Percentiles rank a stretch among this genome's conserved stretches.
Evolutionary conservation across 2,113 vertebrate genomes (phyloP).

Genomic region (Atractosteus spatula): DNA sequence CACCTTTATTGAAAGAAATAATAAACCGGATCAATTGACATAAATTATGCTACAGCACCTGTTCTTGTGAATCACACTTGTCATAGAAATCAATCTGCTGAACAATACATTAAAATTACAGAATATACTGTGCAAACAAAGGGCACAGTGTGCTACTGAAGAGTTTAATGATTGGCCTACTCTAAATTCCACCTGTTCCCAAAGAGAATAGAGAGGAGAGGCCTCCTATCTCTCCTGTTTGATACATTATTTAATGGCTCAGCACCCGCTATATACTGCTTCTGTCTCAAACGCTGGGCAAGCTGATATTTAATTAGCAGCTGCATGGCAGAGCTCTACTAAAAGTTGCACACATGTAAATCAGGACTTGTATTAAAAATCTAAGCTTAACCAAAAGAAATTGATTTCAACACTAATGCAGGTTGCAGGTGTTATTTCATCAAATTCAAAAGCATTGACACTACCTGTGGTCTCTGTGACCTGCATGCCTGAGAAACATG

Average conservation of each 20-base stretch:
- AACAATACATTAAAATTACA: too few species aligned
- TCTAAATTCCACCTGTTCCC: not conserved
- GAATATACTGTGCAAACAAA: too few species aligned
- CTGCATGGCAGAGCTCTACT: not conserved
- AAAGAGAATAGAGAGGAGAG: too few species aligned
- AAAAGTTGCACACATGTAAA: slow-evolving; percentile 24
- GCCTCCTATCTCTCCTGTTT: slow-evolving; percentile 11
- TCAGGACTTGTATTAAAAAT: slow-evolving; percentile 15
- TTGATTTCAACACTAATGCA: not conserved
- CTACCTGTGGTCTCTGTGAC: too few species aligned
- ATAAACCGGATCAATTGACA: too few species aligned
- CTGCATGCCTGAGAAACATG: too few species aligned
- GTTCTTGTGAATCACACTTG: too few species aligned
- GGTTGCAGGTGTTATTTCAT: not conserved
- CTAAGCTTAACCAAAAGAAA: not conserved
- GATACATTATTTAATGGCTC: not conserved
- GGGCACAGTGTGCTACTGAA: not conserved
- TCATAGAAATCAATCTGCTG: too few species aligned
- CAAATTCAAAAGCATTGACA: not conserved
- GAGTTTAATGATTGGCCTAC: not conserved
- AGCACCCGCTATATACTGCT: slow-evolving; percentile 16
- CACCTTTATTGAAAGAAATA: too few species aligned
- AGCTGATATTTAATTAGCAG: slow-evolving; percentile 18
- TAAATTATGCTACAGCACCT: too few species aligned
- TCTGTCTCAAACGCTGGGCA: slow-evolving; percentile 16